Evolutionary conservation across 2,888 invertebrate species (phyloP), one percentile per base, ranked within the genome.

Genomic region (Cotesia congregata): DNA sequence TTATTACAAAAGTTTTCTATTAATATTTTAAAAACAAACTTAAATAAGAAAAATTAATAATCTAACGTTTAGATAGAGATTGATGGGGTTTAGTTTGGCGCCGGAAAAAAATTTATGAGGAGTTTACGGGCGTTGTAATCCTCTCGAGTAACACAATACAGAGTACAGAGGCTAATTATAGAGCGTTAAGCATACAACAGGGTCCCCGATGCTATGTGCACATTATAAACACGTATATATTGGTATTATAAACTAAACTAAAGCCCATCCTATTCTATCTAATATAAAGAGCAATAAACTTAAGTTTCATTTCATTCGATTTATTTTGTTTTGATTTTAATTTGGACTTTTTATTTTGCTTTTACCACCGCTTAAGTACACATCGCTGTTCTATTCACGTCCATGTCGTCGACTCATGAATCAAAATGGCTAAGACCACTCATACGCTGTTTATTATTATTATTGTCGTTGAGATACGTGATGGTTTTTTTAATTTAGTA

Each of bases 151-250:
- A 88, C 86, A 87, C 87, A 88, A 88, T 87, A 85, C 86, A 81
- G 83, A 81, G 83, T 87, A 85, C 86, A 81, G 83, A 81, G 83
- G 84, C 85, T 88, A 88, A 88, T 88, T 88, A 88, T 88, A 88
- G 88, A 86, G 83, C 82, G 83, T 65, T 50, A 64, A 73, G 60
- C 41, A 74, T 30, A 73, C 76, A 69, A 30, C 30, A 75, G 68
- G 69, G 65, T 62, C 84, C 81, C 77, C 80, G 83, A 81, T 83
- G 4, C 50, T 2, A 50, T 50, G 50, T 50, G 82, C 79, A 83
- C 83, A 86, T 85, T 83, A 85, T 83, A 83, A 84, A 83, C 82
- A 83, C 83, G 85, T 84, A 85, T 74, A 67, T 59, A 72, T 30
- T 30, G 50, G 50, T 12, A 50, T 12, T 50, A 50, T 76, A 79